Evolutionary conservation across 1,140 invertebrate genomes (phyloP), one percentile per base, ranked within the genome.

Genomic region (Idris sp.): DNA sequence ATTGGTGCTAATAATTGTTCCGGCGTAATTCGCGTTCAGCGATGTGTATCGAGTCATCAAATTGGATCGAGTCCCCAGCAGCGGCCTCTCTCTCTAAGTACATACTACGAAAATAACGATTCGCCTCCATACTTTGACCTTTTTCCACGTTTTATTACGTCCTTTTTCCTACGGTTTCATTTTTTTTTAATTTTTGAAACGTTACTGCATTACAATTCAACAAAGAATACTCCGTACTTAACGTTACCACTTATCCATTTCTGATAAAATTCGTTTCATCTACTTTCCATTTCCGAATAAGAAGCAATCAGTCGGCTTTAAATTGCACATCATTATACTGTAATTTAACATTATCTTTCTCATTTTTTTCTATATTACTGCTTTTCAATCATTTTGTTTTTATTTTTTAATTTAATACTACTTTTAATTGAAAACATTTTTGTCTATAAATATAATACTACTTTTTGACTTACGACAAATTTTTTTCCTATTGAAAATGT

Each of bases 21-120:
- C 80, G 78, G 71, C 74, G 68, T 71, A 79, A 65, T 76, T 68
- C 48, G 74, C 46, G 79, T 77, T 79, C 77, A 77, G 56, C 79
- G 79, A 82, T 80, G 82, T 82, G 82, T 82, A 82, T 80, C 76
- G 77, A 79, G 75, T 83, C 82, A 83, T 83, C 81, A 82, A 83
- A 82, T 82, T 83, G 81, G 80, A 82, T 82, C 53, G 73, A 71
- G 41, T 44, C 22, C 22, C 53, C 31, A 22, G 16, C 30, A 58
- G 11, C 53, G 25, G 18, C 31, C n/a, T n/a, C 51, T 38, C 28
- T 2, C 26, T 25, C 44, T 31, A 30, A 53, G 30, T 36, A 44
- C 40, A 15, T 33, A 30, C 9, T 35, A 25, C 13, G 44, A 16
- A 9, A 56, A 56, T 72, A 62, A 54, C 44, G 26, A 64, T 58